phyloP scores from a whole-genome alignment of 2,113 vertebrate species.

The Cathartes aura region DNA sequence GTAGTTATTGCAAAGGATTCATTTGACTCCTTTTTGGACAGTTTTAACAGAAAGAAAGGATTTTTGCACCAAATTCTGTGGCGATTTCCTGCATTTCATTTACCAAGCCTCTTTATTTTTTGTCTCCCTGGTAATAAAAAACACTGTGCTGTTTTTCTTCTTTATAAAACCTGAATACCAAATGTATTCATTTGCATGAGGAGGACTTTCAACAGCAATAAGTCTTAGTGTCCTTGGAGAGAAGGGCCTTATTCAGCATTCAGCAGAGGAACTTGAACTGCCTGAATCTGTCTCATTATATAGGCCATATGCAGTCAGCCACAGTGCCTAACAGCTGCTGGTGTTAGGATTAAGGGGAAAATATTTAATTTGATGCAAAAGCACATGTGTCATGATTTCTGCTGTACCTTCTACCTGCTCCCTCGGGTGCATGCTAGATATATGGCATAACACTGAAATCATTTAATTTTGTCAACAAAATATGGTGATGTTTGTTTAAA shows the following conservation, averaged over 20 bases:
- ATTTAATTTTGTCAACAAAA: slow-evolving; percentile 79
- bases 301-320: slow-evolving; percentile 75
- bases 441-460: slow-evolving; percentile 64
- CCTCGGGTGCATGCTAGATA: slow-evolving; percentile 64
- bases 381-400: slow-evolving; percentile 65
- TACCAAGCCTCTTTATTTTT: slow-evolving; percentile 9
- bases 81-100: slow-evolving; percentile 1
- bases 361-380: slow-evolving; percentile 80
- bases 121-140: slow-evolving; percentile 26
- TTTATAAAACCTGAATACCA: slow-evolving; percentile 34
- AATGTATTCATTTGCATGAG: slow-evolving; percentile 65
- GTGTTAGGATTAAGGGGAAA: slow-evolving; percentile 77
- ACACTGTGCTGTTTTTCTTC: not conserved
- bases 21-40: slow-evolving; percentile 48
- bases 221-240: slow-evolving; percentile 73
- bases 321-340: slow-evolving; percentile 77
- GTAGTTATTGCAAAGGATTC: slow-evolving; percentile 61
- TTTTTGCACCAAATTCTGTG: not conserved
- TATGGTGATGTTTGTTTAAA: slow-evolving; percentile 75
- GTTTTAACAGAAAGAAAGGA: slow-evolving; percentile 11
- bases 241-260: slow-evolving; percentile 75
- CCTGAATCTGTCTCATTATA: slow-evolving; percentile 75
- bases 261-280: slow-evolving; percentile 67
- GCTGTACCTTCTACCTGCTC: slow-evolving; percentile 69
- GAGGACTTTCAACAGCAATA: slow-evolving; percentile 65